phyloP scores from a whole-genome alignment of 1,140 invertebrate species.

The Zaprionus inermis region DNA sequence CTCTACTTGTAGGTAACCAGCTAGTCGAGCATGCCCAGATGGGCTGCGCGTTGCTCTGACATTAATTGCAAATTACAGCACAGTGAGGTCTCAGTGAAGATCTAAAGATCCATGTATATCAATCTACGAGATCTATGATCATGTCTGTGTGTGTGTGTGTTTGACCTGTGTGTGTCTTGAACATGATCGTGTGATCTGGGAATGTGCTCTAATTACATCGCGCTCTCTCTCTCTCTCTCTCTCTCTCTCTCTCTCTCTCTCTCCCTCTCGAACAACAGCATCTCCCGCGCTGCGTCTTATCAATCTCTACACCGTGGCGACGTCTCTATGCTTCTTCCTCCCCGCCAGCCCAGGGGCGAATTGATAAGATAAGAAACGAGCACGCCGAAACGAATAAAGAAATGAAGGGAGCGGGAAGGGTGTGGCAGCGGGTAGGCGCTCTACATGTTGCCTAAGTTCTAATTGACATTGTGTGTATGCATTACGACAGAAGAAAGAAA shows the following conservation, averaged over 20 bases:
- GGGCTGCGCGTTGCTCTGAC: not conserved
- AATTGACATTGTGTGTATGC: constrained; percentile 74
- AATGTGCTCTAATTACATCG: constrained; percentile 69
- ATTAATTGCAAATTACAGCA: constrained; percentile 24
- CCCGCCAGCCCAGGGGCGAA: no score
- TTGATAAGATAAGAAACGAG: constrained; percentile 68
- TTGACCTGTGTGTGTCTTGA: constrained; percentile 15
- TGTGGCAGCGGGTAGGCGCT: not conserved
- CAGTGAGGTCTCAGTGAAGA: constrained; percentile 1
- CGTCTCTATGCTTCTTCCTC: not conserved
- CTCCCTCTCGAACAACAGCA: constrained; percentile 24
- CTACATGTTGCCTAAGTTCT: constrained; percentile 66
- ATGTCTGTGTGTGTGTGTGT: constrained; percentile 13
- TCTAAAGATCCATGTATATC: not conserved
- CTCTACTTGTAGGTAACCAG: not conserved
- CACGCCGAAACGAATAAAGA: constrained; percentile 16
- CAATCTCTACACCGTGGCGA: not conserved
- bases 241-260: not conserved
- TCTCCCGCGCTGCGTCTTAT: constrained; percentile 24
- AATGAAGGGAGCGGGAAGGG: not conserved
- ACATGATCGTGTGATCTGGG: constrained; percentile 33
- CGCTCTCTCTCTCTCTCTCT: constrained; percentile 50
- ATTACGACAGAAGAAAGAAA: constrained; percentile 25
- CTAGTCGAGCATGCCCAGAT: not conserved
- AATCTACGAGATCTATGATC: not conserved